phyloP scores from a whole-genome alignment of 2,797 vertebrate genomes.

The Arctocebus calabarensis region DNA sequence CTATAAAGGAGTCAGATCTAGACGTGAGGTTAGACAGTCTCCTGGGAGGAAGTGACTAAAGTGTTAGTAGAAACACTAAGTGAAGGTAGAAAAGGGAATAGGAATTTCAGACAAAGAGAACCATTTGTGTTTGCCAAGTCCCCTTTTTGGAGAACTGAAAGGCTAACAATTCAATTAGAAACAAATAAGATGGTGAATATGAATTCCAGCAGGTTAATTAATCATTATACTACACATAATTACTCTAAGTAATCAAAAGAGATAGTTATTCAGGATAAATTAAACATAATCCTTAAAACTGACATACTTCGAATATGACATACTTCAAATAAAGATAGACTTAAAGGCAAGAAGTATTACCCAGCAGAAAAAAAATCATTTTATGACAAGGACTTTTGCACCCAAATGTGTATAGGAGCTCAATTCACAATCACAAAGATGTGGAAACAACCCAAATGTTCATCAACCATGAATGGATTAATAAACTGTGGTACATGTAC shows the following conservation, averaged over 20 bases:
- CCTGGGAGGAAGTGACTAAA: neutral
- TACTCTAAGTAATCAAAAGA: neutral
- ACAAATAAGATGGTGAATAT: neutral
- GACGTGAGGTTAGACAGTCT: neutral
- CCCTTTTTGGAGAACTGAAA: neutral
- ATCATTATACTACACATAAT: neutral
- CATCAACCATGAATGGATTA: too few species aligned
- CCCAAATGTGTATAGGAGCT: too few species aligned
- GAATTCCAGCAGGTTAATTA: neutral
- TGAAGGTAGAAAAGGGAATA: neutral
- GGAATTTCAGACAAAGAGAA: neutral
- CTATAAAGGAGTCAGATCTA: neutral
- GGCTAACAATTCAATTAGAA: neutral
- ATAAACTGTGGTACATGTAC: too few species aligned
- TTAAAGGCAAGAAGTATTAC: neutral
- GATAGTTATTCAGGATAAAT: neutral
- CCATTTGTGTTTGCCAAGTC: neutral
- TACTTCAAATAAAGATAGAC: neutral
- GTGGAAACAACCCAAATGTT: too few species aligned
- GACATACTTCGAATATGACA: neutral
- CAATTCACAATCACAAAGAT: too few species aligned
- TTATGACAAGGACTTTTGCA: too few species aligned
- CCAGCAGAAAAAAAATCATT: too few species aligned
- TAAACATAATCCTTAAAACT: neutral
- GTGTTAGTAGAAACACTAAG: neutral